Evolutionary conservation across 2,113 vertebrate species (phyloP).

Genomic region (Diphyllodes magnificus): DNA sequence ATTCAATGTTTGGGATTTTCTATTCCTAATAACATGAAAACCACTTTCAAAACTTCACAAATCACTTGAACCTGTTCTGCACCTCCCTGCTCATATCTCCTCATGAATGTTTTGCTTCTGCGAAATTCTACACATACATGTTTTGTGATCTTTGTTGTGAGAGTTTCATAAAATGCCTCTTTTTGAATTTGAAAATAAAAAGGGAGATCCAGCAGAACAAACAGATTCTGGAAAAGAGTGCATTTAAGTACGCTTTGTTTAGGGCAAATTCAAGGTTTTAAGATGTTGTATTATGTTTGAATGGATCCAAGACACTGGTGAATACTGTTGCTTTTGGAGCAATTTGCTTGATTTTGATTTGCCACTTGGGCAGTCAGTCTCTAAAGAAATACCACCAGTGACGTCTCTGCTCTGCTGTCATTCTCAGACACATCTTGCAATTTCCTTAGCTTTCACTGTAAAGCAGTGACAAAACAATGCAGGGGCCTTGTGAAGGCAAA

Average conservation of each 20-base stretch:
- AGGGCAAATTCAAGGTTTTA: not conserved
- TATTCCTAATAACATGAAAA: not conserved
- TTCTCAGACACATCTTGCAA: not conserved
- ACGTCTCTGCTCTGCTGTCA: not conserved
- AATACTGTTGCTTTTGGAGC: not conserved
- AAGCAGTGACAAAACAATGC: not conserved
- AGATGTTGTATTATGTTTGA: not conserved
- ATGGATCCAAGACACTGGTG: not conserved
- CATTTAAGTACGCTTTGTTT: not conserved
- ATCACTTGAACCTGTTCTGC: not conserved
- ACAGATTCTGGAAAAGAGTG: not conserved
- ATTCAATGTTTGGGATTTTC: not conserved
- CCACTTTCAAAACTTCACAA: not conserved
- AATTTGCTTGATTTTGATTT: constrained; percentile 7
- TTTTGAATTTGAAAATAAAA: not conserved
- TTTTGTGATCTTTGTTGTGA: not conserved
- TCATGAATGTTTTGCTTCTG: not conserved
- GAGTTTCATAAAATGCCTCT: not conserved
- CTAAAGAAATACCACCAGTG: not conserved
- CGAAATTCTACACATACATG: not conserved
- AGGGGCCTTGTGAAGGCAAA: not conserved
- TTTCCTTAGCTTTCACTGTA: not conserved
- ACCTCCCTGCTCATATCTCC: not conserved
- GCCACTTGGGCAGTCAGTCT: not conserved
- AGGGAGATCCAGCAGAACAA: not conserved